These are phyloP conservation scores for Platysteira castanea DNA, from an alignment of 2,113 vertebrate species.

Conservation along the genomic window DNA sequence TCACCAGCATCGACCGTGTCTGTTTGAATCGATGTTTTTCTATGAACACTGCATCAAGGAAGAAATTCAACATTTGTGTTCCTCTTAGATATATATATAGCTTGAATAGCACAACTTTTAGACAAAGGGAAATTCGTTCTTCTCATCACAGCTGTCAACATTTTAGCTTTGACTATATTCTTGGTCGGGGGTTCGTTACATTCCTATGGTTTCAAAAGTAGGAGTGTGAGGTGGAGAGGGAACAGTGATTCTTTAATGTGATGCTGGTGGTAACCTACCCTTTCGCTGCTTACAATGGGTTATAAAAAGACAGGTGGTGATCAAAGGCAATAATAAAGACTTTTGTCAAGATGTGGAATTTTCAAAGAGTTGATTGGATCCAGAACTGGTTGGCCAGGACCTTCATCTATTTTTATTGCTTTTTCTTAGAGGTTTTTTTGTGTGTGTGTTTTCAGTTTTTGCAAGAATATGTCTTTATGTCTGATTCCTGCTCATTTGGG, in stretches of 20 bases:
- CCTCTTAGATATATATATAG: not conserved
- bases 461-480: not conserved
- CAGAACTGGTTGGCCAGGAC: not conserved
- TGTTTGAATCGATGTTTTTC: not conserved
- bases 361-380: not conserved
- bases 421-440: not conserved
- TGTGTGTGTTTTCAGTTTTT: not conserved
- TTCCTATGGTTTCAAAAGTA: not conserved
- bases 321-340: not conserved
- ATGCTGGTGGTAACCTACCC: not conserved
- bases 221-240: not conserved
- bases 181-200: not conserved
- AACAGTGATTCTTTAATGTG: not conserved
- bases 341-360: not conserved
- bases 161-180: not conserved
- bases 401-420: not conserved
- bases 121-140: not conserved
- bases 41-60: not conserved
- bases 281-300: not conserved
- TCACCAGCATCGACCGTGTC: not conserved
- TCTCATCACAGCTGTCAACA: constrained; percentile 10
- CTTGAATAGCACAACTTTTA: not conserved
- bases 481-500: not conserved
- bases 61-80: not conserved
- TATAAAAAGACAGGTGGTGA: not conserved